A percentile compares a stretch with the other conserved stretches of the same genome.
These are phyloP conservation scores for Eupeodes luniger DNA, from an alignment of 2,888 invertebrate species.

Conservation along the genomic window DNA sequence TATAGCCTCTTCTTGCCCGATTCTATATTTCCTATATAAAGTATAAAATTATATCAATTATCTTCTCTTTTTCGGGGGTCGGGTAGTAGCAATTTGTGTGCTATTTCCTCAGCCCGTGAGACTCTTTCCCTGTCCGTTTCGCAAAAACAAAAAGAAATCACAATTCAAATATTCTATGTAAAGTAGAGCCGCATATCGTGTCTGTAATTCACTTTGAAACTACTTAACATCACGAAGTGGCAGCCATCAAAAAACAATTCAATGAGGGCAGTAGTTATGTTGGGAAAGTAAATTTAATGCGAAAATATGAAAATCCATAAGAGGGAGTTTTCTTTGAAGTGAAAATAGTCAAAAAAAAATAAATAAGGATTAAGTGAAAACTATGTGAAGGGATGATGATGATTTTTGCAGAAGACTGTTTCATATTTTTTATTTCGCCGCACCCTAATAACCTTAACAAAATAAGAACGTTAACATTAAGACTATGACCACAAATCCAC, in stretches of 20 bases:
- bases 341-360: not conserved
- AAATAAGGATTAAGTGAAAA: constrained; percentile 58
- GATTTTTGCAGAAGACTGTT: not conserved
- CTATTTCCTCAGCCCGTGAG: not conserved
- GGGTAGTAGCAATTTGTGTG: constrained; percentile 56
- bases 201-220: constrained; percentile 71
- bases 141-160: constrained; percentile 48
- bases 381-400: constrained; percentile 47
- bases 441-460: not conserved
- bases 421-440: not conserved
- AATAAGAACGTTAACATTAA: constrained; percentile 54
- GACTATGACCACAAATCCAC: constrained; percentile 54
- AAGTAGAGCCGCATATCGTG: constrained; percentile 62
- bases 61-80: constrained; percentile 55
- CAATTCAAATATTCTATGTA: constrained; percentile 47
- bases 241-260: constrained; percentile 28
- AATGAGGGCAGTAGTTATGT: constrained; percentile 4
- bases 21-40: not conserved
- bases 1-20: constrained; percentile 1
- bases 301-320: constrained; percentile 70
- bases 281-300: constrained; percentile 29
- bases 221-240: constrained; percentile 71
- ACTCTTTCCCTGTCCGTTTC: not conserved
- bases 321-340: constrained; percentile 5
- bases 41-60: constrained; percentile 66